Evolutionary conservation across 2,113 vertebrate species (phyloP), one percentile per base, ranked within the genome.

Genomic region (Apistogramma diplotaenia): DNA sequence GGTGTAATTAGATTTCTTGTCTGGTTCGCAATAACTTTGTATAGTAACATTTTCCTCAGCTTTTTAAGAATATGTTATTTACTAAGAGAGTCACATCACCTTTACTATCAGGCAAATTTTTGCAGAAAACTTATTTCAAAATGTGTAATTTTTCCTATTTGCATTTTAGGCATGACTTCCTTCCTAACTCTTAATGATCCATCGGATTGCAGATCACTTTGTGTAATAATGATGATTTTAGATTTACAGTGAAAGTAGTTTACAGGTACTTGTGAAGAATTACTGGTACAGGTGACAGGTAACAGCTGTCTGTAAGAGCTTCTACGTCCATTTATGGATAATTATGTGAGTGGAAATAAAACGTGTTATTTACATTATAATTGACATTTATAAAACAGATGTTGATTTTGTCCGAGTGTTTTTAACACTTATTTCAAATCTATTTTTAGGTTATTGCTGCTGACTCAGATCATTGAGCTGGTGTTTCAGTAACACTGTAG

Each of bases 1-100:
- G 54, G 78, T 72, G 51, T 78, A 59, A 62, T 87, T 81, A 33
- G 25, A 79, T 88, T 82, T 71, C 70, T 78, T 27, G 56, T 83
- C 37, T 88, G 77, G 35, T 84, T 80, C 37, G 21, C 9, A 37
- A 8, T 33, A 23, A 18, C 49, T 62, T 74, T 67, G 16, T 57
- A 5, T 13, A 70, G 57, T 55, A 55, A 29, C 18, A 54, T 54
- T 79, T 67, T 74, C 18, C 35, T 72, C 23, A 6, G 11, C 9
- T 53, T 62, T 75, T 61, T 46, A 21, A 21, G 4, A 49, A 67
- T 12, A n/a, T 46, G 18, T 2, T 21, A 37, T 58, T 37, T 40
- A 65, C 6, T 55, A 1, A 57, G 25, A 58, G 3, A 18, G 3
- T 81, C 13, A 67, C 23, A 37, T 7, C 4, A 40, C 3, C 2